Base-by-base conservation (phyloP, 23 tunicate species). In the Corella eumyota region DNA sequence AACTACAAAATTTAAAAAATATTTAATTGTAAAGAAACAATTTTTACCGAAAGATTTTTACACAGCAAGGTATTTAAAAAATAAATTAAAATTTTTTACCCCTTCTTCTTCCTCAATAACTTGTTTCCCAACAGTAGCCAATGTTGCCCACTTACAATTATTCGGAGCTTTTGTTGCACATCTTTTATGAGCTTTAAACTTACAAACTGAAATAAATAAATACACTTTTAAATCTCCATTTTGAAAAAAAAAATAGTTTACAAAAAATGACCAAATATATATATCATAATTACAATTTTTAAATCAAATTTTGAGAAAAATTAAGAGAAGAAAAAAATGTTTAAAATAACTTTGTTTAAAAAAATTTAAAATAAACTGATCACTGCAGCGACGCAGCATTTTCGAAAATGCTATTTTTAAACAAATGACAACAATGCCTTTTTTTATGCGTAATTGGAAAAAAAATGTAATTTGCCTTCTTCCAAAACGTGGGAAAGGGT, bases 41-140 rank as follows among this genome's bases (percentile, higher is more conserved):
- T n/a, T n/a, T n/a, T n/a, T n/a, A n/a, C n/a, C n/a, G n/a, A n/a
- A n/a, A n/a, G n/a, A n/a, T n/a, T n/a, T n/a, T n/a, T n/a, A n/a
- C n/a, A n/a, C n/a, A n/a, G n/a, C n/a, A n/a, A n/a, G n/a, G n/a
- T n/a, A n/a, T n/a, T n/a, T 11, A 15, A 56, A 29, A 31, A 56
- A 22, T 21, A 22, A 26, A 56, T 56, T 31, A 17, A 5, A 40
- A 56, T 56, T 5, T 17, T 74, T 64, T 21, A 80, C 97, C 73
- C 99, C 99, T 24, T 85, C 88, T 45, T 93, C 95, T 61, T 68
- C 68, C 69, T 93, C 99, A 46, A 93, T 75, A 35, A 93, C 79
- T 40, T 73, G 50, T 37, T 76, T 77, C 56, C 92, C 98, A 1
- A 85, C 95, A 21, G 83, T 78, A 0, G 95, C 83, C 50, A 93